A percentile compares a stretch with the other conserved stretches of the same genome.
Conservation (phyloP, 2,797 vertebrate genomes). For the Amblyraja radiata region DNA sequence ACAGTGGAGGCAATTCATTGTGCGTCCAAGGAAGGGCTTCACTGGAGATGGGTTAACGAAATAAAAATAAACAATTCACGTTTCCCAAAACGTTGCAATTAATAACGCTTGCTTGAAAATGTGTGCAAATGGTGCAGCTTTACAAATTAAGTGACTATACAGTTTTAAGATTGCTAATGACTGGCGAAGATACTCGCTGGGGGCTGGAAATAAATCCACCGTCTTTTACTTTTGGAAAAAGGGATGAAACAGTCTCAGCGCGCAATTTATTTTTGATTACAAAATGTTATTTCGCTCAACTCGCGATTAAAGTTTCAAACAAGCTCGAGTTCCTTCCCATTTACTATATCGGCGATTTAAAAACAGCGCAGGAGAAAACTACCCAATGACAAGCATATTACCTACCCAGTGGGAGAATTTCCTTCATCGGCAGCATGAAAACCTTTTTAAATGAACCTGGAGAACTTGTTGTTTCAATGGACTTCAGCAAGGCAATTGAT, state of each 20-base stretch:
- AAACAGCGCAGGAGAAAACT: not conserved
- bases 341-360: not conserved
- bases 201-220: not conserved
- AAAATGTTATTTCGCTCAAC: not conserved
- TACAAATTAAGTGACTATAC: not conserved
- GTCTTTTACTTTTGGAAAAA: not conserved
- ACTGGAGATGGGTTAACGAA: not conserved
- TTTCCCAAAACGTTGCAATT: not conserved
- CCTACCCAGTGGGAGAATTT: not conserved
- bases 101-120: not conserved
- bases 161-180: not conserved
- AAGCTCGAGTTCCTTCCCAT: not conserved
- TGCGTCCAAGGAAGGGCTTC: not conserved
- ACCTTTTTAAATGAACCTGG: not conserved
- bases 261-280: not conserved
- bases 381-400: not conserved
- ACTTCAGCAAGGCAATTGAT: too few species aligned
- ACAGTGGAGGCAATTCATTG: not conserved
- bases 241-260: too few species aligned
- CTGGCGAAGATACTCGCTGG: not conserved
- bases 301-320: not conserved
- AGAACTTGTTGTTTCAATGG: too few species aligned
- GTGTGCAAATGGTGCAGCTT: not conserved
- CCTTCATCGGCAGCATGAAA: not conserved
- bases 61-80: not conserved